Percentiles rank a stretch among this genome's conserved stretches.
Evolutionary conservation across 2,113 vertebrate genomes (phyloP).

Genomic region (Urocitellus parryii): DNA sequence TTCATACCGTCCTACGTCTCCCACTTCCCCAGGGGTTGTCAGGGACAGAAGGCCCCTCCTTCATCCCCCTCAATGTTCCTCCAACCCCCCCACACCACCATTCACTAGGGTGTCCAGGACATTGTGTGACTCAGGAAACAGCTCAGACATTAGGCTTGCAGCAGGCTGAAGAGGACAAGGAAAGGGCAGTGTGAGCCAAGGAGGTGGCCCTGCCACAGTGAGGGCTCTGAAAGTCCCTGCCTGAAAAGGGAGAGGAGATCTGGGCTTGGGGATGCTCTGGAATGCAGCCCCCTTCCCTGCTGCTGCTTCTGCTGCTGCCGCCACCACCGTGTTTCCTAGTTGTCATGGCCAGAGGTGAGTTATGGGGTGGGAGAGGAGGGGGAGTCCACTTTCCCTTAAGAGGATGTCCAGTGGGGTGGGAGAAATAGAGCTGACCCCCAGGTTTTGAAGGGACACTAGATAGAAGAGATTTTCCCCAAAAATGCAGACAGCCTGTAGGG

Average conservation of each 20-base stretch:
- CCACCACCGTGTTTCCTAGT: background rate
- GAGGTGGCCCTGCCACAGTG: constrained; percentile 25
- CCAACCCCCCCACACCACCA: constrained; percentile 30
- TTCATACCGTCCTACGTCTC: background rate
- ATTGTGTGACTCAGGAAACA: constrained; percentile 84
- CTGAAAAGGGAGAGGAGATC: background rate
- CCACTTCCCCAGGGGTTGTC: constrained; percentile 31
- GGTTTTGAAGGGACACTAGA: background rate
- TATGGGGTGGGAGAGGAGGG: background rate
- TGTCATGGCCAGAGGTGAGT: constrained; percentile 58
- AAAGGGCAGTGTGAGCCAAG: constrained; percentile 56
- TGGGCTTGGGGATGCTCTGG: constrained; percentile 50
- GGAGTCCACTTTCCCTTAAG: background rate
- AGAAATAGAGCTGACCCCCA: background rate
- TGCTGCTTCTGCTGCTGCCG: background rate
- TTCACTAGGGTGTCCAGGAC: constrained; percentile 81
- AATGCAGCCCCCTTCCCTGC: constrained; percentile 68
- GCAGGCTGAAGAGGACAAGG: constrained; percentile 55
- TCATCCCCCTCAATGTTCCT: constrained; percentile 61
- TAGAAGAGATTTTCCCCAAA: background rate
- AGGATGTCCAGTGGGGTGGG: background rate
- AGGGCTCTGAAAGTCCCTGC: constrained; percentile 46
- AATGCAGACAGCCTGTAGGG: background rate
- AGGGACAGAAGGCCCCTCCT: constrained; percentile 74
- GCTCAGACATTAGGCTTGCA: constrained; percentile 73